Conservation (phyloP, 2,888 invertebrate species). For the Mayetiola destructor region DNA sequence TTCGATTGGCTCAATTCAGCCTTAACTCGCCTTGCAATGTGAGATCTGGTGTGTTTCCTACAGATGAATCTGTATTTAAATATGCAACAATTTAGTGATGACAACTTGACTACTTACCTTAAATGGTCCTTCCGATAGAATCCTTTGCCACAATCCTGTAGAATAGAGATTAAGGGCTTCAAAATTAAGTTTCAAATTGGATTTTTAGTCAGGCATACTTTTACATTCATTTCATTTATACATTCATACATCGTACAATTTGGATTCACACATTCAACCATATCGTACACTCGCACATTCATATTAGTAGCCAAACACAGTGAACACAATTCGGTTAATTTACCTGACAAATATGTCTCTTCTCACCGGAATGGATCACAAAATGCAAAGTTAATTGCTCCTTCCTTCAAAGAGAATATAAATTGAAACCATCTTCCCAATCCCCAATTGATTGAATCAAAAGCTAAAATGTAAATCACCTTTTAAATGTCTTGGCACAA, state of each 20-base stretch:
- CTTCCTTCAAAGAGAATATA: constrained; percentile 48
- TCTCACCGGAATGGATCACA: constrained; percentile 79
- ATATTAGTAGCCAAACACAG: too few species aligned
- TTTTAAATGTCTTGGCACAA: constrained; percentile 71
- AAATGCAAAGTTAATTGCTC: constrained; percentile 78
- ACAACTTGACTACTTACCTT: too few species aligned
- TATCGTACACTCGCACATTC: too few species aligned
- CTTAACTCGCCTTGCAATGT: constrained; percentile 71
- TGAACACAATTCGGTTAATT: too few species aligned
- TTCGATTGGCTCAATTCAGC: constrained; percentile 63
- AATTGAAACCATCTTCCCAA: not conserved
- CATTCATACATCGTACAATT: too few species aligned
- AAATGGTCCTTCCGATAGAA: constrained; percentile 81
- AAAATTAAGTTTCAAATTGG: constrained; percentile 1
- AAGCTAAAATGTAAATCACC: too few species aligned
- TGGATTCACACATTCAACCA: too few species aligned
- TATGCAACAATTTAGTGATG: too few species aligned
- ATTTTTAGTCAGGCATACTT: too few species aligned
- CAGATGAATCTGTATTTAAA: too few species aligned
- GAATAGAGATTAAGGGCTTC: not conserved
- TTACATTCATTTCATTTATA: too few species aligned
- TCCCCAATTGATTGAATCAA: not conserved
- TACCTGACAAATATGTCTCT: constrained; percentile 65
- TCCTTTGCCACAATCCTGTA: constrained; percentile 28
- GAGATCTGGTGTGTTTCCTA: constrained; percentile 72